Evolutionary conservation across 2,797 vertebrate genomes (phyloP).

Genomic region (Anolis apletophallus): DNA sequence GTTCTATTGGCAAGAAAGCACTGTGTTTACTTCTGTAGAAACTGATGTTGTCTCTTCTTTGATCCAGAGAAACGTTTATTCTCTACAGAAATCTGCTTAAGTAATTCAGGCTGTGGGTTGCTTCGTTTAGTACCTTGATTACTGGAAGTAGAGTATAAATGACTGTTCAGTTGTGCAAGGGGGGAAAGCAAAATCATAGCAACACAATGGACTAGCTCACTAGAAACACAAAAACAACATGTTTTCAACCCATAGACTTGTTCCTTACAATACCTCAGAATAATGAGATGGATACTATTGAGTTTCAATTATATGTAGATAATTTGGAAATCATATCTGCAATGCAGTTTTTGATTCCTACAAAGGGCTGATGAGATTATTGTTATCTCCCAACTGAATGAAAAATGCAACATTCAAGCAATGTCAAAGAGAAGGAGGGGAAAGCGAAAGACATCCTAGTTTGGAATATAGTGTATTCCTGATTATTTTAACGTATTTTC

Average conservation of each 20-base stretch:
- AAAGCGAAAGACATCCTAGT: background rate
- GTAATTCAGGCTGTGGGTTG: background rate
- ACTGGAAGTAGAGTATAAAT: background rate
- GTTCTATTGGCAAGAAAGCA: background rate
- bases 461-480: background rate
- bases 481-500: background rate
- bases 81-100: background rate
- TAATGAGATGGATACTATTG: background rate
- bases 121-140: background rate
- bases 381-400: background rate
- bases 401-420: background rate
- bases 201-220: background rate
- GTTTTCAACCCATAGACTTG: background rate
- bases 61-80: background rate
- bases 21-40: background rate
- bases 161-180: background rate
- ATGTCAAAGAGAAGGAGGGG: background rate
- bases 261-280: background rate
- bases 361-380: constrained; percentile 10
- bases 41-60: background rate
- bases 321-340: constrained; percentile 29
- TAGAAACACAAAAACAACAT: background rate
- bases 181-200: background rate
- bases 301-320: background rate
- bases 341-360: background rate